Conservation (phyloP, 2,113 vertebrate species). For the Mesocricetus auratus region DNA sequence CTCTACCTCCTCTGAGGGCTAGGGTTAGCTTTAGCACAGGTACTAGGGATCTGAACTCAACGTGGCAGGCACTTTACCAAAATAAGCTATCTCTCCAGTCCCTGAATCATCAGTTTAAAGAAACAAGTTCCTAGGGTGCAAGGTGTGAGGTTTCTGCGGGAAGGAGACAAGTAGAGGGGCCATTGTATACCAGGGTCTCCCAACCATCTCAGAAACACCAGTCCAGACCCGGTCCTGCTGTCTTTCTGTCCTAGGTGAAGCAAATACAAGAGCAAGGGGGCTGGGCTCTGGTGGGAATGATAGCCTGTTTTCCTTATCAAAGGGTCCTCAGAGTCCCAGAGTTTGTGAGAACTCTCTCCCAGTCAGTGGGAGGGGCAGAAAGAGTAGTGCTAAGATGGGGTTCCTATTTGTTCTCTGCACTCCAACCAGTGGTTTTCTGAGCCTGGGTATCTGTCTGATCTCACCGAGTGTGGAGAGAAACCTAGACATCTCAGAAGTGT, state of each 20-base stretch:
- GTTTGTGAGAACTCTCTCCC: background rate
- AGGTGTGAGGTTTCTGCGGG: background rate
- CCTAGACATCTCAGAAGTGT: background rate
- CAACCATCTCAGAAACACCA: background rate
- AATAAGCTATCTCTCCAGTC: background rate
- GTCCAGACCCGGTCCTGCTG: background rate
- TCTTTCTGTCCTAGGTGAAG: background rate
- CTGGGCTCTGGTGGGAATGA: background rate
- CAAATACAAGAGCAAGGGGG: background rate
- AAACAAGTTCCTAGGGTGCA: background rate
- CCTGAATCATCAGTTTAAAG: background rate
- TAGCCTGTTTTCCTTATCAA: background rate
- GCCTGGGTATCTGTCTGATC: background rate
- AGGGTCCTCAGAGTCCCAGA: background rate
- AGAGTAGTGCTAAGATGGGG: background rate
- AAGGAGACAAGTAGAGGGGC: background rate
- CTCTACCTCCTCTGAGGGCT: background rate
- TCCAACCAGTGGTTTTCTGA: background rate
- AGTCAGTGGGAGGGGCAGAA: background rate
- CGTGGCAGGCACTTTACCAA: background rate
- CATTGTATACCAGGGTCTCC: background rate
- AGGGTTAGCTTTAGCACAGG: background rate
- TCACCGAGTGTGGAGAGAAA: background rate
- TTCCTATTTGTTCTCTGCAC: background rate
- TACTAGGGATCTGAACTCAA: background rate